These are phyloP conservation scores for Oscheius sp. DNA, from an alignment of 2,888 invertebrate species.

Conservation along the genomic window DNA sequence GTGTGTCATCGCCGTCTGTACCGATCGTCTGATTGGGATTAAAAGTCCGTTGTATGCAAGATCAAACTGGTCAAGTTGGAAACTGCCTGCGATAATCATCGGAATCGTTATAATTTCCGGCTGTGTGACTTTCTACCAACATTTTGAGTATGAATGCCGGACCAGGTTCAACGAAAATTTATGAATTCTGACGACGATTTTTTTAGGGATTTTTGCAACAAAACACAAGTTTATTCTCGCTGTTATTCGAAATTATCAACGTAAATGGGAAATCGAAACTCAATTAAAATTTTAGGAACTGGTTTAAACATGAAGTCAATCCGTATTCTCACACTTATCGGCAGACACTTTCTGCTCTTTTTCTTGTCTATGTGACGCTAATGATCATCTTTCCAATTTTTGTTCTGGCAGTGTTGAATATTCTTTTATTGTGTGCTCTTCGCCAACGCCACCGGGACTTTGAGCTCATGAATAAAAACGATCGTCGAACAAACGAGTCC, in stretches of 20 bases:
- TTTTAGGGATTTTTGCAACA: constrained; percentile 52
- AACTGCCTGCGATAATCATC: constrained; percentile 57
- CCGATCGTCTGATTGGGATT: constrained; percentile 66
- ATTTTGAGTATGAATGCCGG: constrained; percentile 60
- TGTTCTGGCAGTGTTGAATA: constrained; percentile 62
- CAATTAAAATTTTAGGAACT: constrained; percentile 44
- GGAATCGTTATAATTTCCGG: constrained; percentile 58
- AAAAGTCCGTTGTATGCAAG: constrained; percentile 62
- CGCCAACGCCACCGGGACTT: constrained; percentile 42
- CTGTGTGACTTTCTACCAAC: constrained; percentile 63
- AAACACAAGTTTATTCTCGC: constrained; percentile 61
- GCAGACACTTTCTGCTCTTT: constrained; percentile 40
- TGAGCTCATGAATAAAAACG: constrained; percentile 12
- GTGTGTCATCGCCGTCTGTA: constrained; percentile 69
- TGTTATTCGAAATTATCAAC: constrained; percentile 60
- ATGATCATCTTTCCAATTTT: constrained; percentile 67
- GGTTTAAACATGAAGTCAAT: constrained; percentile 62
- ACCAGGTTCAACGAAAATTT: too few relatives aligned
- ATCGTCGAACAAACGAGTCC: constrained; percentile 24
- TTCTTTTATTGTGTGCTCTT: constrained; percentile 61
- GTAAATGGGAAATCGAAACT: constrained; percentile 35
- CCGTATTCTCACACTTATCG: constrained; percentile 58
- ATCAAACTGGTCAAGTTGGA: constrained; percentile 55
- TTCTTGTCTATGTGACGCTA: constrained; percentile 44
- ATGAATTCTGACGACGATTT: too few relatives aligned